Evolutionary conservation across 2,888 invertebrate genomes (phyloP).

Genomic region (Tetheella fluctuosa): DNA sequence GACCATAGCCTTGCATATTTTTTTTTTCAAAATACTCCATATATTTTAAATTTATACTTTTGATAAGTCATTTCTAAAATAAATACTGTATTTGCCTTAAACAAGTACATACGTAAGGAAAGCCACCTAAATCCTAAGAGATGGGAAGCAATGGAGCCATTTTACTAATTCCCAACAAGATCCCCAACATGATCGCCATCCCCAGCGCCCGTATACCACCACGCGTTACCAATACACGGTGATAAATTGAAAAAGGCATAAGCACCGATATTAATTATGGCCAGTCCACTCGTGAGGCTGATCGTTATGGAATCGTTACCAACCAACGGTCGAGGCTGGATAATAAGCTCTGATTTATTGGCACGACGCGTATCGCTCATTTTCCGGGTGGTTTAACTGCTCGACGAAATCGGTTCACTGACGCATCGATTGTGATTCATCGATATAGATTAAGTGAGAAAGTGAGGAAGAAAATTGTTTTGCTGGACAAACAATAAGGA

Average conservation of each 20-base stretch:
- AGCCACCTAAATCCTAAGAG: too few relatives aligned
- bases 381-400: constrained; percentile 34
- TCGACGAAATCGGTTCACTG: neutral
- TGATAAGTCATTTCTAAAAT: too few relatives aligned
- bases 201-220: neutral
- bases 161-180: neutral
- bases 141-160: too few relatives aligned
- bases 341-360: constrained; percentile 57
- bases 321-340: constrained; percentile 18
- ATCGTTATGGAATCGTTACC: constrained; percentile 40
- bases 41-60: too few relatives aligned
- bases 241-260: constrained; percentile 62
- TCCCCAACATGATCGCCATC: neutral
- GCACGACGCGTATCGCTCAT: constrained; percentile 28
- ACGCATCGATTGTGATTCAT: constrained; percentile 8
- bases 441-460: neutral
- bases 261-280: constrained; percentile 58
- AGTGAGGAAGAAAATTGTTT: constrained; percentile 5
- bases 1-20: too few relatives aligned
- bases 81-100: too few relatives aligned
- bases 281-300: constrained; percentile 31
- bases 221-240: constrained; percentile 36
- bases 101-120: too few relatives aligned
- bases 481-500: constrained; percentile 6
- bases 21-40: too few relatives aligned